A percentile compares a stretch with the other conserved stretches of the same genome.
These are phyloP conservation scores for Nymphicus hollandicus DNA, from an alignment of 2,113 vertebrate genomes.

Conservation along the genomic window DNA sequence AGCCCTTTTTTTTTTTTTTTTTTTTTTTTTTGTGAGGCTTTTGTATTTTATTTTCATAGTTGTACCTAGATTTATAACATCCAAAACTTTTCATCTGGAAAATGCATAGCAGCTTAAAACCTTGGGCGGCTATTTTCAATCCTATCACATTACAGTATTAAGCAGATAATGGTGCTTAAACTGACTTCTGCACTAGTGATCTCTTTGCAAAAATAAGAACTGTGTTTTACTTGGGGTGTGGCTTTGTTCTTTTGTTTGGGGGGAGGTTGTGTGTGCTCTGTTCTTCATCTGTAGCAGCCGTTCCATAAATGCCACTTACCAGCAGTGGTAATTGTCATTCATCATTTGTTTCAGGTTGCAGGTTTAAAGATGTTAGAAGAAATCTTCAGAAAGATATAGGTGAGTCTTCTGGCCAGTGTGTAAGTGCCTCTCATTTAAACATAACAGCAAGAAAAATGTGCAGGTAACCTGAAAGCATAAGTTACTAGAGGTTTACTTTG, in stretches of 20 bases:
- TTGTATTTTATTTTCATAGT: neutral
- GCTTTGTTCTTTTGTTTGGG: neutral
- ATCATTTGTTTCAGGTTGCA: constrained; percentile 77
- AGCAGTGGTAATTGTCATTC: neutral
- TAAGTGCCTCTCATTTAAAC: neutral
- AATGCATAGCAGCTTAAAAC: neutral
- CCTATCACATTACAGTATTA: neutral
- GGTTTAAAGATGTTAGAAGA: constrained; percentile 86
- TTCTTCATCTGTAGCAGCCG: neutral
- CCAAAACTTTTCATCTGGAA: neutral
- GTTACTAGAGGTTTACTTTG: neutral
- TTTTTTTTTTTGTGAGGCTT: neutral
- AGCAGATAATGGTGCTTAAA: neutral
- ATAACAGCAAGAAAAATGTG: neutral
- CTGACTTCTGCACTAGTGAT: neutral
- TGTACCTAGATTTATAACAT: neutral
- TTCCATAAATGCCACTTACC: neutral
- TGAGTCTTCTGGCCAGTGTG: constrained; percentile 35
- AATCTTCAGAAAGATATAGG: constrained; percentile 86
- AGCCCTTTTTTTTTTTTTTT: neutral
- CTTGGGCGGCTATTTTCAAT: neutral
- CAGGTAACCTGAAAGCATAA: neutral
- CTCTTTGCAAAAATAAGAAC: neutral
- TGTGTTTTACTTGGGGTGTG: neutral
- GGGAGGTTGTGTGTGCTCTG: neutral